Evolutionary conservation across 1,140 invertebrate species (phyloP).

Genomic region (Drosophila biarmipes): DNA sequence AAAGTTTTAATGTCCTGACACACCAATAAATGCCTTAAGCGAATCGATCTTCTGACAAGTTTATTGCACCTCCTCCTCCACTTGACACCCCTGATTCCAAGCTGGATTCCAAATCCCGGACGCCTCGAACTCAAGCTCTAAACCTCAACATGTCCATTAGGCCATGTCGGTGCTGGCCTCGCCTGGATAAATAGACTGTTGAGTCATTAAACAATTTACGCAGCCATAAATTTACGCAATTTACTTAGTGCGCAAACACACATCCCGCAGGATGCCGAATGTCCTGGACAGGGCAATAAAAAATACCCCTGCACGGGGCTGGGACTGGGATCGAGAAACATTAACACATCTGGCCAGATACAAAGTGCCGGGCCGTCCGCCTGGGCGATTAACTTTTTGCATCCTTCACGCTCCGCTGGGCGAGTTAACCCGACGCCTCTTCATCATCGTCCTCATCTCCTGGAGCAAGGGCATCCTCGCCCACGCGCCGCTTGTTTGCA

Average conservation of each 20-base stretch:
- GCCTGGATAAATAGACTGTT: conserved; percentile 75
- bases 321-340: conserved; percentile 42
- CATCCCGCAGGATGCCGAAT: conserved; percentile 38
- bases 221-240: conserved; percentile 84
- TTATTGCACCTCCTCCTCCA: conserved; percentile 9
- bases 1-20: conserved; percentile 22
- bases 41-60: conserved; percentile 11
- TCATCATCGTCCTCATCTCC: conserved; percentile 26
- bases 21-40: conserved; percentile 20
- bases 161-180: conserved; percentile 59
- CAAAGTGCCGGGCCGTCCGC: conserved; percentile 65
- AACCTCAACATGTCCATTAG: conserved; percentile 65
- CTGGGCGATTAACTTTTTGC: conserved; percentile 83
- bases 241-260: conserved; percentile 71
- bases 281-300: conserved; percentile 64
- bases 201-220: conserved; percentile 84
- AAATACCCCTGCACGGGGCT: conserved; percentile 57
- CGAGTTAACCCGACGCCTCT: conserved; percentile 29
- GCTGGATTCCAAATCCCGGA: conserved; percentile 7
- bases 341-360: conserved; percentile 82
- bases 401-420: conserved; percentile 71
- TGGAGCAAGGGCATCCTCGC: conserved; percentile 30
- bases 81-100: conserved; percentile 41
- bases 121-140: conserved; percentile 28
- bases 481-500: conserved; percentile 65